Base-by-base conservation (phyloP, 2,797 vertebrate species). In the Otus scops region DNA sequence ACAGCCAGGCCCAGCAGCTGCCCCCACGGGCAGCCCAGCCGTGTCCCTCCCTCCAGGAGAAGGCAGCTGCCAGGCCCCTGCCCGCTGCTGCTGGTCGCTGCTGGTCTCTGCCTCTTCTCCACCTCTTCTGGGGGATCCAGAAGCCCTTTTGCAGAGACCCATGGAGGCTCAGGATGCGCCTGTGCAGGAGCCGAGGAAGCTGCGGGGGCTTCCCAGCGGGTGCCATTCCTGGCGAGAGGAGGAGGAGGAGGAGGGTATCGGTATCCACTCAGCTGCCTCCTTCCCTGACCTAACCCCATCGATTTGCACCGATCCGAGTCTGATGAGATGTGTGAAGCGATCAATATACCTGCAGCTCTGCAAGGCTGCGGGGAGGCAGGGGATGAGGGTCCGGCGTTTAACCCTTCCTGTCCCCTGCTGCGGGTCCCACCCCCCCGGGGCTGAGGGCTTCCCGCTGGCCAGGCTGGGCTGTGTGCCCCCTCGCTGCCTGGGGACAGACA, bases 81-180 rank as follows among this genome's bases (percentile, higher is more conserved):
- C 38, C n/a, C 0, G 0, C 36, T 8, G 48, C 77, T 57, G 50
- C 38, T 45, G 65, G 17, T 24, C 59, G 48, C 77, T 57, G 50
- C 38, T 45, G 65, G 17, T 24, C 59, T 45, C 54, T 32, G 54
- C 56, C 61, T 34, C 45, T 38, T 28, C 28, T 21, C 36, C 18
- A 2, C 7, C 34, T 36, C n/a, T 30, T 4, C 0, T 0, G 2
- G 36, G 54, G 60, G 38, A 9, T 12, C 1, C 24, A 39, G 73
- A 30, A 56, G 47, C 34, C 22, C 17, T 36, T 59, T 36, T 50
- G 53, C 39, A 20, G 32, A 23, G 8, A 32, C 27, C 22, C 4
- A 0, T 0, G 68, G 54, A 14, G 34, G 45, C 20, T 61, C 21
- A 2, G 19, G 20, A 13, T 24, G 3, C 0, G 2, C 27, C 15